A percentile compares a stretch with the other conserved stretches of the same genome.
Conservation (phyloP, 2,888 invertebrate species). For the Orthosia incerta region DNA sequence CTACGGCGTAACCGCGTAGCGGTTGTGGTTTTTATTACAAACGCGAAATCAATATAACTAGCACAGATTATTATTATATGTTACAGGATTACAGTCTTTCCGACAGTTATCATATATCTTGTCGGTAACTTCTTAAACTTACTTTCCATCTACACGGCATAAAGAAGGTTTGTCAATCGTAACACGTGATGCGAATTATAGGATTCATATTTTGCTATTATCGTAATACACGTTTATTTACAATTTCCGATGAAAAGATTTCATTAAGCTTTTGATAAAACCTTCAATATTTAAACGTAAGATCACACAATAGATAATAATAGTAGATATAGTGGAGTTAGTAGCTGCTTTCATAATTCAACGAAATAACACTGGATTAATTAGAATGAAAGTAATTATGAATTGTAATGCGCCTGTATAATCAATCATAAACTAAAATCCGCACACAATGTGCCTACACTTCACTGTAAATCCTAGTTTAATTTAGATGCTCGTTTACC, state of each 20-base stretch:
- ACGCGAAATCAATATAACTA: slow-evolving; percentile 43
- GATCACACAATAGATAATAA: neutral
- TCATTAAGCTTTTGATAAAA: neutral
- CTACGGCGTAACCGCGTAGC: slow-evolving; percentile 33
- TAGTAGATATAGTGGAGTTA: neutral
- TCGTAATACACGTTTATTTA: slow-evolving; percentile 1
- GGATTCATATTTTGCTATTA: slow-evolving; percentile 28
- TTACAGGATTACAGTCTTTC: slow-evolving; percentile 28
- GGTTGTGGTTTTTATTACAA: slow-evolving; percentile 48
- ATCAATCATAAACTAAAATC: slow-evolving; percentile 59
- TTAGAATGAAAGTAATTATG: slow-evolving; percentile 20
- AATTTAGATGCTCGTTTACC: slow-evolving; percentile 64
- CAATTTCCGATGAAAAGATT: neutral
- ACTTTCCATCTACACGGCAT: slow-evolving; percentile 17
- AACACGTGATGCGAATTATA: slow-evolving; percentile 24
- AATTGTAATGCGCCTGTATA: slow-evolving; percentile 34
- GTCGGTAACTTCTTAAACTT: slow-evolving; percentile 28
- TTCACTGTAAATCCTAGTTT: slow-evolving; percentile 56
- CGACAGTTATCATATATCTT: slow-evolving; percentile 24
- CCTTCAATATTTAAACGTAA: neutral
- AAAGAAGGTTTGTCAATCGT: slow-evolving; percentile 29
- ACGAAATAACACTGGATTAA: slow-evolving; percentile 7
- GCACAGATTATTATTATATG: slow-evolving; percentile 45
- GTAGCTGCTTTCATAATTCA: slow-evolving; percentile 1
- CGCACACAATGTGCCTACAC: slow-evolving; percentile 35